Conservation (phyloP, 2,888 invertebrate genomes). For the Heliconius hortense region DNA sequence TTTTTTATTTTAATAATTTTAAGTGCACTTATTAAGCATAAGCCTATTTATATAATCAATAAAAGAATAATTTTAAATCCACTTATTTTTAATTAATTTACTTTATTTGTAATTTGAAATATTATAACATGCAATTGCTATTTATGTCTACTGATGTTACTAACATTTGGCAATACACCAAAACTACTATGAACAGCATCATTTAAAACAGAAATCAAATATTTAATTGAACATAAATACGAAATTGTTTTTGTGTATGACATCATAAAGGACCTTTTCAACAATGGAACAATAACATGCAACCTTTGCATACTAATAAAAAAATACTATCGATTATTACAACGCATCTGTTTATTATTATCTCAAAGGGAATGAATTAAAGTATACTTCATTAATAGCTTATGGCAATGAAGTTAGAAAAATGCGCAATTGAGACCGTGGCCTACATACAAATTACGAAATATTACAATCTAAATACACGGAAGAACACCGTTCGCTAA, state of each 20-base stretch:
- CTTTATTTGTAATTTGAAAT: slow-evolving; percentile 24
- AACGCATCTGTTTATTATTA: slow-evolving; percentile 28
- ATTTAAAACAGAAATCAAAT: slow-evolving; percentile 32
- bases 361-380: slow-evolving; percentile 27
- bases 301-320: slow-evolving; percentile 29
- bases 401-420: slow-evolving; percentile 51
- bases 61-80: too few species aligned
- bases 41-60: too few species aligned
- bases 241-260: slow-evolving; percentile 29
- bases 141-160: slow-evolving; percentile 43
- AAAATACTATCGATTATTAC: slow-evolving; percentile 28
- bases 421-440: slow-evolving; percentile 76
- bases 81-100: slow-evolving; percentile 2
- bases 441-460: slow-evolving; percentile 79
- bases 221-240: slow-evolving; percentile 28
- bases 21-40: too few species aligned
- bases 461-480: slow-evolving; percentile 70
- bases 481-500: slow-evolving; percentile 67
- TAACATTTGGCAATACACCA: slow-evolving; percentile 55
- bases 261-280: slow-evolving; percentile 34
- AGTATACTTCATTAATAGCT: slow-evolving; percentile 24
- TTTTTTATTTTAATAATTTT: too few species aligned
- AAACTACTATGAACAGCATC: slow-evolving; percentile 51
- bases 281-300: slow-evolving; percentile 35
- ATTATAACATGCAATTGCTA: slow-evolving; percentile 37